Evolutionary conservation across 2,113 vertebrate genomes (phyloP), one percentile per base, ranked within the genome.

Genomic region (Cololabis saira): DNA sequence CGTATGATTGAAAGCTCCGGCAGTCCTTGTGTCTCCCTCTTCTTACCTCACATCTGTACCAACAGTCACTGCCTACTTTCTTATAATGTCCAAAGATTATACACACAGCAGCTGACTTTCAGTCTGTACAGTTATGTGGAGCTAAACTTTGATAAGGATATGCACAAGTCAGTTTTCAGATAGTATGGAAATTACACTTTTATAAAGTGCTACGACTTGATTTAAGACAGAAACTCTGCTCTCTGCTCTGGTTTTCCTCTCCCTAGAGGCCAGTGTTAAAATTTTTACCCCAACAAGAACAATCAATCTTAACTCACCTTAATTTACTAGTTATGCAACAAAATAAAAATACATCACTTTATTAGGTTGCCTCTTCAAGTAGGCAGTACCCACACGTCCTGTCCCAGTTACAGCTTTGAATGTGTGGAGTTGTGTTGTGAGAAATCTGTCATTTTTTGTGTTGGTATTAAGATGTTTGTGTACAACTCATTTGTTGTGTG

Each of bases 1-100:
- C 76, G 95, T 96, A 95, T 88, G 73, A 66, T 60, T 83, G 74
- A 84, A 81, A 76, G 57, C 60, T 55, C 67, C 74, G 58, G 66
- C 78, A 63, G 78, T 70, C 74, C 87, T 60, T 78, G 81, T 93
- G 61, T 77, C 14, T 18, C 57, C 19, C 43, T 61, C 13, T 44
- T 45, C 51, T 67, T 44, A 52, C 63, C 67, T 67, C 68, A 72
- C 60, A 49, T 56, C 22, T 44, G 17, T 47, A 52, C 21, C 53
- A 48, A 1, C 13, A 37, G 18, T 7, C 50, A n/a, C n/a, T 50
- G 21, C 27, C 22, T 14, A n/a, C 18, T 19, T 43, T 17, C 22
- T 50, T 14, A 51, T 64, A 3, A 16, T 7, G 14, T 56, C 11
- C 10, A 30, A 42, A 41, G 5, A 15, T 4, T 41, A 57, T 24